Evolutionary conservation across 2,113 vertebrate species (phyloP).

Genomic region (Ranitomeya variabilis): DNA sequence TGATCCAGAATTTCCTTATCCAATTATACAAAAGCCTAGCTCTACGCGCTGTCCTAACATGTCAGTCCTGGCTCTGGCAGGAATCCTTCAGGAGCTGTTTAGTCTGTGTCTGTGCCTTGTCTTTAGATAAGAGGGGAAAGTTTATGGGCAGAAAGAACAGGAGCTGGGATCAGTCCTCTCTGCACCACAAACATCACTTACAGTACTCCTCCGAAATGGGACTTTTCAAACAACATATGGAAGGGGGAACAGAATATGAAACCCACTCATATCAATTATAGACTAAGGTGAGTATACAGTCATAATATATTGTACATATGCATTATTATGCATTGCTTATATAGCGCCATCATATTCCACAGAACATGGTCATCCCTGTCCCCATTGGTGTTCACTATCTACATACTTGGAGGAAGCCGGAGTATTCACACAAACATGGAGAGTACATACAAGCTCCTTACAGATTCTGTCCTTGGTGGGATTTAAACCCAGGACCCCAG

Average conservation of each 20-base stretch:
- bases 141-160: slow-evolving; percentile 17
- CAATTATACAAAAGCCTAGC: slow-evolving; percentile 36
- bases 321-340: too few relatives aligned
- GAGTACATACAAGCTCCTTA: too few relatives aligned
- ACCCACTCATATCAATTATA: not conserved
- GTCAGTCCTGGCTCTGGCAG: slow-evolving; percentile 33
- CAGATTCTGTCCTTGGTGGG: too few relatives aligned
- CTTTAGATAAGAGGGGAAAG: slow-evolving; percentile 63
- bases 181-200: not conserved
- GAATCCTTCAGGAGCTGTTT: slow-evolving; percentile 45
- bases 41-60: slow-evolving; percentile 51
- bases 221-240: not conserved
- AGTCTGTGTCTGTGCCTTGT: slow-evolving; percentile 61
- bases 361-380: too few relatives aligned
- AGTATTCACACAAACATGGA: too few relatives aligned
- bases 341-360: too few relatives aligned
- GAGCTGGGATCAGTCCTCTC: not conserved
- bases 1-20: slow-evolving; percentile 35
- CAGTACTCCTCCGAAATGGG: not conserved
- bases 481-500: too few relatives aligned
- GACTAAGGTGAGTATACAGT: not conserved
- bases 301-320: not conserved
- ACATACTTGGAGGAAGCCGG: too few relatives aligned
- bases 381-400: too few relatives aligned
- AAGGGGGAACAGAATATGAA: not conserved